These are phyloP conservation scores for Anser cygnoides DNA, from an alignment of 2,113 vertebrate species.

Conservation along the genomic window DNA sequence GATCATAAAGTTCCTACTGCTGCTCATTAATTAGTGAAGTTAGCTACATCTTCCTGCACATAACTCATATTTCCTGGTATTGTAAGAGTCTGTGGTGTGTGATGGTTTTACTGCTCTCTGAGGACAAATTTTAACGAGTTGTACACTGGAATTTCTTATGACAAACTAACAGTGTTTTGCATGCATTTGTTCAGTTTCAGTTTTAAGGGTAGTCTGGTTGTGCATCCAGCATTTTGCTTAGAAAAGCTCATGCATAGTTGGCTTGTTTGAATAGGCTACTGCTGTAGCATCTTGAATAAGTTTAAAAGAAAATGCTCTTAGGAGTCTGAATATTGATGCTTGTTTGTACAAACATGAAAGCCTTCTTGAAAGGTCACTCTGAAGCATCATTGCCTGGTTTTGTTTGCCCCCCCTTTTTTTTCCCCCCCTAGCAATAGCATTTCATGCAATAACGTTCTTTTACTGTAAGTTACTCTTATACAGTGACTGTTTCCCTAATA, in stretches of 20 bases:
- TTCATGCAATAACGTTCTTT: neutral
- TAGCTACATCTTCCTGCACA: neutral
- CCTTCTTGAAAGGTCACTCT: neutral
- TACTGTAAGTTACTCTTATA: neutral
- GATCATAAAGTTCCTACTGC: neutral
- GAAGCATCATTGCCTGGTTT: neutral
- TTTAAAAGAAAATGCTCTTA: neutral
- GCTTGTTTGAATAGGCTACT: neutral
- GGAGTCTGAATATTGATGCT: neutral
- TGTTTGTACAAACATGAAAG: neutral
- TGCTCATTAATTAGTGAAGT: neutral
- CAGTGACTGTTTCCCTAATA: neutral
- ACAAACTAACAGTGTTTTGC: neutral
- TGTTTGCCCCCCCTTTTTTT: neutral
- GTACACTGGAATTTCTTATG: neutral
- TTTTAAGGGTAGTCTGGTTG: neutral
- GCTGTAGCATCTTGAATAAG: neutral
- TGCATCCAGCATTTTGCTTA: neutral
- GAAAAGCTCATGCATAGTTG: neutral
- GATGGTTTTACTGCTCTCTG: neutral
- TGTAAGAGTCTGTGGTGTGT: neutral
- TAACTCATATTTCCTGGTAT: neutral
- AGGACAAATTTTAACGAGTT: fast-evolving
- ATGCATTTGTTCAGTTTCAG: neutral
- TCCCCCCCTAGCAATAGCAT: fast-evolving